phyloP scores from a whole-genome alignment of 2,888 invertebrate species.

The Andrena flavipes region DNA sequence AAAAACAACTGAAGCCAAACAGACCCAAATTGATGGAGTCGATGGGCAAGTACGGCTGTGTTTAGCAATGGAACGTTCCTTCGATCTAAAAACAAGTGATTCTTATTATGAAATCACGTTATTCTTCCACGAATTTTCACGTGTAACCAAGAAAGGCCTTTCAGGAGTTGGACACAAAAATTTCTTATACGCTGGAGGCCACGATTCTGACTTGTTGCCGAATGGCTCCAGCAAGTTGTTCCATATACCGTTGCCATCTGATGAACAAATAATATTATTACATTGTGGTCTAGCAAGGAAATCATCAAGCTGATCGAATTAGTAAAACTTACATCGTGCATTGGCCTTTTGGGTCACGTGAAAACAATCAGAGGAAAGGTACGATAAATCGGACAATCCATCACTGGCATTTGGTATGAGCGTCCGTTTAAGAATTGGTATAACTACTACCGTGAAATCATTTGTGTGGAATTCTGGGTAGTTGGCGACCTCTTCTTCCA shows the following conservation, averaged over 20 bases:
- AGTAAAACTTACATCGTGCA: slow-evolving; percentile 85
- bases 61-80: background rate
- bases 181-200: slow-evolving; percentile 80
- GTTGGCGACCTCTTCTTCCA: slow-evolving; percentile 86
- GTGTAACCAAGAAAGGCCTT: slow-evolving; percentile 84
- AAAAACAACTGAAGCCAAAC: too few species aligned
- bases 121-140: slow-evolving; percentile 58
- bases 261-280: background rate
- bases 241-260: slow-evolving; percentile 87
- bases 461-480: slow-evolving; percentile 85
- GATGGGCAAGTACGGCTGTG: background rate
- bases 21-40: background rate
- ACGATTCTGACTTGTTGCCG: slow-evolving; percentile 84
- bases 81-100: background rate
- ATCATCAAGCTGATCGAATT: background rate
- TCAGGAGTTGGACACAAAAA: slow-evolving; percentile 85
- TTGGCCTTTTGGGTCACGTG: slow-evolving; percentile 88
- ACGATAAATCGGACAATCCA: slow-evolving; percentile 85
- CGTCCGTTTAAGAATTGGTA: slow-evolving; percentile 85
- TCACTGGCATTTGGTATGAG: slow-evolving; percentile 83
- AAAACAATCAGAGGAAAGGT: slow-evolving; percentile 88
- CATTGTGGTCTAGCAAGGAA: background rate
- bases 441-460: slow-evolving; percentile 87
- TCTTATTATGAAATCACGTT: background rate
- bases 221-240: slow-evolving; percentile 87